Percentiles rank a stretch among this genome's conserved stretches.
These are phyloP conservation scores for Bombus pascuorum DNA, from an alignment of 1,140 invertebrate species.

Conservation along the genomic window DNA sequence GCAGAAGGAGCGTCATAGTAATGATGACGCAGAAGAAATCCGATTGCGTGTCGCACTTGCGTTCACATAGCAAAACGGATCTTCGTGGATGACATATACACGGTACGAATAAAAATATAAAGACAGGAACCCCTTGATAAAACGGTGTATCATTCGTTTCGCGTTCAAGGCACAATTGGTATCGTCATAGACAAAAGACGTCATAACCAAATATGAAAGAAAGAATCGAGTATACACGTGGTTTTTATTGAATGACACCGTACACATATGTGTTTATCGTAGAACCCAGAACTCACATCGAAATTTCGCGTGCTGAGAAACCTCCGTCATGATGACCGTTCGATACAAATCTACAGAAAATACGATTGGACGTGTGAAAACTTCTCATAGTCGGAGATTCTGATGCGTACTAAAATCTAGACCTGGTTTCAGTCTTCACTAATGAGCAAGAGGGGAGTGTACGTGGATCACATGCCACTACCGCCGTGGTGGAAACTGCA, in stretches of 20 bases:
- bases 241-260: not conserved
- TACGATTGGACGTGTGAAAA: conserved; percentile 38
- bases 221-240: conserved; percentile 29
- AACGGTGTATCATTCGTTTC: not conserved
- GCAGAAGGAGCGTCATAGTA: not conserved
- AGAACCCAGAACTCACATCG: conserved; percentile 67
- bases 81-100: not conserved
- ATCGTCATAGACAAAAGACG: not conserved
- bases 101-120: not conserved
- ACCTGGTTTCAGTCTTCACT: conserved; percentile 67
- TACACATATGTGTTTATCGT: not conserved
- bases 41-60: conserved; percentile 16
- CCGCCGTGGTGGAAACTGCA: conserved; percentile 46
- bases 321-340: conserved; percentile 59
- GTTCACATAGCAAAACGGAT: conserved; percentile 22
- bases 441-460: not conserved
- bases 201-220: not conserved
- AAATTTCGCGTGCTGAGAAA: conserved; percentile 71
- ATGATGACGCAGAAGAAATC: conserved; percentile 8
- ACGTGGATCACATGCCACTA: conserved; percentile 1
- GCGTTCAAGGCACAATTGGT: not conserved
- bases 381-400: conserved; percentile 65
- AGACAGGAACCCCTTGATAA: not conserved
- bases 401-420: conserved; percentile 75
- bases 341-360: not conserved